Percentiles rank a stretch among this genome's conserved stretches.
These are phyloP conservation scores for Disparrhopalites patrizii DNA, from an alignment of 2,888 invertebrate species.

Conservation along the genomic window DNA sequence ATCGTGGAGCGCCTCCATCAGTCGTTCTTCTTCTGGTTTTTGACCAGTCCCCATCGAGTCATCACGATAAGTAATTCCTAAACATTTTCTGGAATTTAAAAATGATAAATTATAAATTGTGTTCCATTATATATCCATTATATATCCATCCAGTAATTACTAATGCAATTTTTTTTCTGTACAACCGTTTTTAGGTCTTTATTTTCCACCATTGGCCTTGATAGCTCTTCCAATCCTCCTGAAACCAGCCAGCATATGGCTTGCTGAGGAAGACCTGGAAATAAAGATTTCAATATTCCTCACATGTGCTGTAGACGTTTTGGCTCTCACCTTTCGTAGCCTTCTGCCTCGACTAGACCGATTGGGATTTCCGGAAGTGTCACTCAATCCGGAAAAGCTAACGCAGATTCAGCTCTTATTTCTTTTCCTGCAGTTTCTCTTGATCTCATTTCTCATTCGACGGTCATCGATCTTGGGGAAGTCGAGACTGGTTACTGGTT, in stretches of 20 bases:
- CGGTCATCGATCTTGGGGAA: slow-evolving; percentile 2
- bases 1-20: slow-evolving; percentile 94
- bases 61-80: slow-evolving; percentile 80
- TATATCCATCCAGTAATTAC: neutral
- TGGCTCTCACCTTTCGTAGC: slow-evolving; percentile 41
- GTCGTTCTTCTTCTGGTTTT: slow-evolving; percentile 95
- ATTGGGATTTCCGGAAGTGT: slow-evolving; percentile 1
- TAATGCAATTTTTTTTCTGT: slow-evolving; percentile 3
- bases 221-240: slow-evolving; percentile 72
- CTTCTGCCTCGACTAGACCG: slow-evolving; percentile 33
- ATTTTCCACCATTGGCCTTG: slow-evolving; percentile 83
- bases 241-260: slow-evolving; percentile 75
- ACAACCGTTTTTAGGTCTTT: slow-evolving; percentile 64
- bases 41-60: slow-evolving; percentile 81
- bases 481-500: slow-evolving; percentile 51
- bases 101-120: neutral
- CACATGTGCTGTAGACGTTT: slow-evolving; percentile 34
- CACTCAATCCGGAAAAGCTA: slow-evolving; percentile 31
- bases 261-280: slow-evolving; percentile 51
- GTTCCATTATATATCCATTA: neutral
- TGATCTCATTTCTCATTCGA: slow-evolving; percentile 29
- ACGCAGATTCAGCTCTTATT: slow-evolving; percentile 28
- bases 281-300: slow-evolving; percentile 35
- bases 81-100: neutral
- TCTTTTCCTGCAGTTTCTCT: slow-evolving; percentile 21